phyloP scores from a whole-genome alignment of 2,888 invertebrate species.

The Pammene aurita region DNA sequence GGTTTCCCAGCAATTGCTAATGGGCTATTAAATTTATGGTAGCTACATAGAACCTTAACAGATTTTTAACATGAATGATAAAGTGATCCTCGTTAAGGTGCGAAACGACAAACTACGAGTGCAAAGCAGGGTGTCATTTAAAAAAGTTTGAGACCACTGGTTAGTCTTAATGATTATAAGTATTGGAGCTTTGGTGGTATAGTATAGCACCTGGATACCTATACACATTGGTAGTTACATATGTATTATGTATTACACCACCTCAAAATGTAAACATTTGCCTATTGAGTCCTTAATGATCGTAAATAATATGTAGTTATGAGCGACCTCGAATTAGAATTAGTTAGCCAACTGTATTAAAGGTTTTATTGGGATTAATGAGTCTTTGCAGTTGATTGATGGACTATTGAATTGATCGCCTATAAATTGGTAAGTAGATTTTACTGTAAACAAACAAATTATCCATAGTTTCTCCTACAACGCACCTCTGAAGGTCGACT shows the following conservation, averaged over 20 bases:
- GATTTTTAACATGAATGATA: slow-evolving; percentile 11
- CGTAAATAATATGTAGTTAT: too few relatives aligned
- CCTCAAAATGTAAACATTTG: too few relatives aligned
- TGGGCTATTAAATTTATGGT: slow-evolving; percentile 13
- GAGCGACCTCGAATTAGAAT: slow-evolving; percentile 13
- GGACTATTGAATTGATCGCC: neutral
- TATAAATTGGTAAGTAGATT: neutral
- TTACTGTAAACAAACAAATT: slow-evolving; percentile 8
- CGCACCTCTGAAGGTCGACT: too few relatives aligned
- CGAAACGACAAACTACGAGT: too few relatives aligned
- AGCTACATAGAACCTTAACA: slow-evolving; percentile 9
- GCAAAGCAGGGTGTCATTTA: too few relatives aligned
- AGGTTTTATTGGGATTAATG: slow-evolving; percentile 31
- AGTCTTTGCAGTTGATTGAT: slow-evolving; percentile 14
- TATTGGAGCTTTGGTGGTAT: too few relatives aligned
- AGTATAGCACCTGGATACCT: too few relatives aligned
- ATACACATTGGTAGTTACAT: too few relatives aligned
- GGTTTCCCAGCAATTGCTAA: slow-evolving; percentile 32
- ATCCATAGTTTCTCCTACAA: neutral
- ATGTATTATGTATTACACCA: too few relatives aligned
- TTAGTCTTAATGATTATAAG: too few relatives aligned
- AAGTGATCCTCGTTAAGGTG: neutral
- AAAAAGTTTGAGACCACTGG: too few relatives aligned
- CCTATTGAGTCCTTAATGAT: neutral
- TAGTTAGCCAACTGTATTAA: slow-evolving; percentile 20